phyloP scores from a whole-genome alignment of 2,113 vertebrate species.

The Chaetura pelagica region DNA sequence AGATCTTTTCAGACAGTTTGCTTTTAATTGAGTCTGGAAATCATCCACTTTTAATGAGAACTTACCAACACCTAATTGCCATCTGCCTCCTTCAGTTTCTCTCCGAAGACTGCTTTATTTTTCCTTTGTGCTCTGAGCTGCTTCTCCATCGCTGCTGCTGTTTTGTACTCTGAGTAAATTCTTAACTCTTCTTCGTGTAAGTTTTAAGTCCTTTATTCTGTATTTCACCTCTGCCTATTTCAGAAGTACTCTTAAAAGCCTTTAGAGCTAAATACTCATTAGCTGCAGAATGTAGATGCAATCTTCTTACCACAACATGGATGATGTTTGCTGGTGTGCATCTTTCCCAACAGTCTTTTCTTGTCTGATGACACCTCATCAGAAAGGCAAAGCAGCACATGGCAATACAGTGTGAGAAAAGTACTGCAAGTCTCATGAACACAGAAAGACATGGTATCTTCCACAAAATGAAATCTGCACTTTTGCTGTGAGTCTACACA shows the following conservation, averaged over 20 bases:
- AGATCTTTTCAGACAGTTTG: background rate
- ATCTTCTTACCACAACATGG: background rate
- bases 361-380: background rate
- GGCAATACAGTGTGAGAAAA: background rate
- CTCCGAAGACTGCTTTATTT: background rate
- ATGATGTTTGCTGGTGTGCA: background rate
- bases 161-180: background rate
- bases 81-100: constrained; percentile 29
- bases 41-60: constrained; percentile 21
- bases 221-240: background rate
- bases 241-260: background rate
- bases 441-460: fast-evolving
- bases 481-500: background rate
- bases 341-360: background rate
- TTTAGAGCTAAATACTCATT: background rate
- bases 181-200: background rate
- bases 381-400: background rate
- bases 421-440: background rate
- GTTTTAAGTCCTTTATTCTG: constrained; percentile 1
- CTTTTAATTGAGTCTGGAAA: constrained; percentile 20
- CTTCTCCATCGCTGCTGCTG: background rate
- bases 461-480: background rate
- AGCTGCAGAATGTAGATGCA: background rate
- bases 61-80: constrained; percentile 32
- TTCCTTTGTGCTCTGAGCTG: background rate